Evolutionary conservation across 2,797 vertebrate genomes (phyloP).

Genomic region (Pseudochromis fuscus): DNA sequence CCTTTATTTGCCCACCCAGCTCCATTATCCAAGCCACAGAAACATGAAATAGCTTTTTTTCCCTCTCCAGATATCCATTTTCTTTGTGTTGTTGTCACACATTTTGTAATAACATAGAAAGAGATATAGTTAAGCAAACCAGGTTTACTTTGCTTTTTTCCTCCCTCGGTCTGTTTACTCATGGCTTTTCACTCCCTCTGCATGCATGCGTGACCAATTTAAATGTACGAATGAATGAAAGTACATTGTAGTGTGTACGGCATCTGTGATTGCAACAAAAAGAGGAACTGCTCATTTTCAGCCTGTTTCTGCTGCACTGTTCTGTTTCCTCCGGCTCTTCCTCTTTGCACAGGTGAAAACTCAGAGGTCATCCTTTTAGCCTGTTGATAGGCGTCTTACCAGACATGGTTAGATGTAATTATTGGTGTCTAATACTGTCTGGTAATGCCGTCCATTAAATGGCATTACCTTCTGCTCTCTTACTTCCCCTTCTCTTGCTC

Average conservation of each 20-base stretch:
- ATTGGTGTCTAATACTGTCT: conserved; percentile 99
- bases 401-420: conserved; percentile 98
- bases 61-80: conserved; percentile 23
- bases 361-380: conserved; percentile 82
- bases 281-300: conserved; percentile 65
- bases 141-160: conserved; percentile 34
- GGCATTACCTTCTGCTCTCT: conserved; percentile 84
- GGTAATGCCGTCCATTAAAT: conserved; percentile 97
- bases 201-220: conserved; percentile 53
- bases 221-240: conserved; percentile 30
- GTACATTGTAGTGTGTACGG: conserved; percentile 5
- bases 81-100: conserved; percentile 46
- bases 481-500: conserved; percentile 73
- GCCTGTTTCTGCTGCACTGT: conserved; percentile 67
- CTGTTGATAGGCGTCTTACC: conserved; percentile 97
- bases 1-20: conserved; percentile 82
- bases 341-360: conserved; percentile 75
- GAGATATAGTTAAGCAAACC: conserved; percentile 7
- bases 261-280: conserved; percentile 17
- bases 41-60: conserved; percentile 57
- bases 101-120: conserved; percentile 39
- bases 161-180: conserved; percentile 44
- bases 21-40: conserved; percentile 72
- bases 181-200: conserved; percentile 54
- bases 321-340: conserved; percentile 70